These are phyloP conservation scores for Phaedon cochleariae DNA, from an alignment of 2,888 invertebrate genomes.

Conservation along the genomic window DNA sequence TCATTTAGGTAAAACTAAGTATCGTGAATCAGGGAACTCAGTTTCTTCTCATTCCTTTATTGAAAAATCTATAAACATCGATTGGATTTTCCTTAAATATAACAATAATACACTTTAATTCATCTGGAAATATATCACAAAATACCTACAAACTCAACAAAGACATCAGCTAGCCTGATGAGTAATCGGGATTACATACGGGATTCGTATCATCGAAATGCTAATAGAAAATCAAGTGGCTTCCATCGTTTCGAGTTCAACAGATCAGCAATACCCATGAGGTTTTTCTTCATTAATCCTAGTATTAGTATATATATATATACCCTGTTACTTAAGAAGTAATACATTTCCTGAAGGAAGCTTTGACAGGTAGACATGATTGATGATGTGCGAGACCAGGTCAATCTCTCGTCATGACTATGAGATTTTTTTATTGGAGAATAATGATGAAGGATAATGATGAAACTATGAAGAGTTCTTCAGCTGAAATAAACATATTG, in stretches of 20 bases:
- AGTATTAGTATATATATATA: not conserved
- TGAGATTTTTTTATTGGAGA: too few relatives aligned
- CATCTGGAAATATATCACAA: conserved; percentile 4
- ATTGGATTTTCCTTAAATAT: conserved; percentile 12
- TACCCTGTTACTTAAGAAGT: conserved; percentile 29
- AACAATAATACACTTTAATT: conserved; percentile 2
- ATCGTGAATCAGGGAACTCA: too few relatives aligned
- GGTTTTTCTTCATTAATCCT: too few relatives aligned
- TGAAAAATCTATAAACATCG: conserved; percentile 29
- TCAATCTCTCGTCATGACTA: not conserved
- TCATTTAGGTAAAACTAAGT: too few relatives aligned
- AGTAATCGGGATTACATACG: too few relatives aligned
- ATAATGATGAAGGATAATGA: too few relatives aligned
- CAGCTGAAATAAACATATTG: too few relatives aligned
- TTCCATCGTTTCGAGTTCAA: not conserved
- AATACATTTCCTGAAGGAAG: not conserved
- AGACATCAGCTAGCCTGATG: conserved; percentile 4
- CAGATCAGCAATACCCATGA: not conserved
- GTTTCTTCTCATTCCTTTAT: conserved; percentile 12
- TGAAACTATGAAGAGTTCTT: too few relatives aligned
- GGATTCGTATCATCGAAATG: too few relatives aligned
- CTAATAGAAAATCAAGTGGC: too few relatives aligned
- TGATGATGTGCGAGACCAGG: not conserved
- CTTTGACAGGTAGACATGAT: not conserved
- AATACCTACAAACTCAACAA: conserved; percentile 20